Base-by-base conservation (phyloP, 2,888 invertebrate species). In the Aporophyla nigra region DNA sequence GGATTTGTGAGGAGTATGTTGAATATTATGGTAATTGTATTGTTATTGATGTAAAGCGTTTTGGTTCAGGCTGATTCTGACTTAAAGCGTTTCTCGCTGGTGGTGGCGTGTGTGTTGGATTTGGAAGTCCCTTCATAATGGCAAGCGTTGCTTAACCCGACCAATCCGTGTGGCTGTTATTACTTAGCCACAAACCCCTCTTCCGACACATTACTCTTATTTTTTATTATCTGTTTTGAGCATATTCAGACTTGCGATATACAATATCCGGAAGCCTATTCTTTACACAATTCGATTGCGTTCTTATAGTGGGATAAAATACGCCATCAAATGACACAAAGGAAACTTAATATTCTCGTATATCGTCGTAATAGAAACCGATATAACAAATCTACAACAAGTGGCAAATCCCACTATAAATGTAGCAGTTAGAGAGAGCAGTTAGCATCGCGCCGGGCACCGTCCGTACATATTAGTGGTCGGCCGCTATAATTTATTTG, bases 401-500 rank as follows among this genome's bases (percentile, higher is more conserved):
- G 88, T 91, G 91, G 92, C 92, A 92, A 93, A 93, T 92, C 91
- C 88, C 88, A 84, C 82, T 87, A 90, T 88, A 86, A 87, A 90
- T 88, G 88, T 88, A 87, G 83, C 82, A 86, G 82, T 82, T 87
- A 78, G 86, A 75, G 82, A 88, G 83, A 87, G 87, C 90, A 89
- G 90, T 90, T 91, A 91, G 83, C 80, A 74, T 86, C 84, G 90
- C 91, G 87, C 92, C 90, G 91, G 91, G 90, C 90, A 86, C 88
- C 89, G 91, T 87, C 91, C 90, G 90, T 90, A 88, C 88, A 89
- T 91, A 93, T 94, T 92, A 93, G 93, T 90, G 92, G 93, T 90
- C 90, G 88, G 87, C 74, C 84, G 89, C 90, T 89, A 93, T 95
- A 94, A 96, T 96, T 95, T 96, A 96, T 96, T 94, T 95, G 92